Evolutionary conservation across 2,888 invertebrate genomes (phyloP).

Genomic region (Dolichopus griseipennis): DNA sequence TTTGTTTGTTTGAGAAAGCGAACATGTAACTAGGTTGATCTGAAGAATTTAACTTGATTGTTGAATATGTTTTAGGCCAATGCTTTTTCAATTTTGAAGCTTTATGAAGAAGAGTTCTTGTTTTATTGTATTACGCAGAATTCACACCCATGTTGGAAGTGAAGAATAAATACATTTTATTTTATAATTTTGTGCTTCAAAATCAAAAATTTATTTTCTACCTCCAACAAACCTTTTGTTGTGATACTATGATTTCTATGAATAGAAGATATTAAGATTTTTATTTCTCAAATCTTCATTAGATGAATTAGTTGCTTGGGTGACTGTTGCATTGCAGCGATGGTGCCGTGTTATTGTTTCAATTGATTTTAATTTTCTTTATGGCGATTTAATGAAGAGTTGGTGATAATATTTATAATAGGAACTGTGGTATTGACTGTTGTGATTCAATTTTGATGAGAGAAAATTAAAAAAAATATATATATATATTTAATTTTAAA

Average conservation of each 20-base stretch:
- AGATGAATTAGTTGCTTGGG: background rate
- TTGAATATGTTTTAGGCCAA: background rate
- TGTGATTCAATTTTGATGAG: constrained; percentile 3
- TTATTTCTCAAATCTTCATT: background rate
- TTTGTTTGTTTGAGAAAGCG: background rate
- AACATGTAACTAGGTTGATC: background rate
- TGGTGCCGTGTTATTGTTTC: background rate
- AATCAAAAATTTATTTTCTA: background rate
- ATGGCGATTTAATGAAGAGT: constrained; percentile 1
- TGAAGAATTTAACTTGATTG: background rate
- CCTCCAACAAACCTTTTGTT: background rate
- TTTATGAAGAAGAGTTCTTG: too few relatives aligned
- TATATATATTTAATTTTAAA: constrained; percentile 1
- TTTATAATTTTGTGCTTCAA: background rate
- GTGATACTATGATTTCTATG: background rate
- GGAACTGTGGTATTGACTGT: background rate
- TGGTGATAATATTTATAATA: background rate
- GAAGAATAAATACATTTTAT: background rate
- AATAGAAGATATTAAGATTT: background rate
- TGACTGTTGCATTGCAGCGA: background rate
- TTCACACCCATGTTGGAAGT: background rate
- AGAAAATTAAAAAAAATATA: background rate
- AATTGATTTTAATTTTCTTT: background rate
- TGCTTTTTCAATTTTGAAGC: background rate
- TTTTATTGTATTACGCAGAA: too few relatives aligned